phyloP scores from a whole-genome alignment of 2,113 vertebrate species.

The Dendropsophus ebraccatus region DNA sequence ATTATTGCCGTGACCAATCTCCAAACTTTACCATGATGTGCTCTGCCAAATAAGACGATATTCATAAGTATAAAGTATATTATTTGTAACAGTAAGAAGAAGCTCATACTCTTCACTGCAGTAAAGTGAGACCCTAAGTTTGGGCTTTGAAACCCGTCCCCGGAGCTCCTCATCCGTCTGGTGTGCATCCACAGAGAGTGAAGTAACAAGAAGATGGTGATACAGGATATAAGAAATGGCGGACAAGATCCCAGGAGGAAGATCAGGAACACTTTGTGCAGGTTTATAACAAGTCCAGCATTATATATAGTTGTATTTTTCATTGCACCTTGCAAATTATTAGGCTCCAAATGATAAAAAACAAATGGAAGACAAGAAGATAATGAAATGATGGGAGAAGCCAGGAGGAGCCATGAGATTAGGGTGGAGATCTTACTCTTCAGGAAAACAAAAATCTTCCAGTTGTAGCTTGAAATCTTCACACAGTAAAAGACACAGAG shows the following conservation, averaged over 20 bases:
- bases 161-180: neutral
- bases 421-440: conserved; percentile 58
- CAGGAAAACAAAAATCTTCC: conserved; percentile 55
- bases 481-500: too few relatives aligned
- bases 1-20: neutral
- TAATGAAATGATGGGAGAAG: too few relatives aligned
- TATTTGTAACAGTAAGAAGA: neutral
- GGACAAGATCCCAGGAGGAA: neutral
- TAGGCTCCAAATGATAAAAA: neutral
- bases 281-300: neutral
- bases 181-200: too few relatives aligned
- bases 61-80: neutral
- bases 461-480: conserved; percentile 57
- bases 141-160: neutral
- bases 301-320: neutral
- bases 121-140: neutral
- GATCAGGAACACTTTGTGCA: neutral
- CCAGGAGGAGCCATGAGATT: conserved; percentile 52
- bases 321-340: neutral
- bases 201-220: neutral
- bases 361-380: neutral
- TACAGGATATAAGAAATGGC: neutral
- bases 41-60: neutral
- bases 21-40: neutral
- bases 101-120: neutral